A percentile compares a stretch with the other conserved stretches of the same genome.
Evolutionary conservation across 2,797 vertebrate species (phyloP).

Genomic region (Hypotaenidia okinawae): DNA sequence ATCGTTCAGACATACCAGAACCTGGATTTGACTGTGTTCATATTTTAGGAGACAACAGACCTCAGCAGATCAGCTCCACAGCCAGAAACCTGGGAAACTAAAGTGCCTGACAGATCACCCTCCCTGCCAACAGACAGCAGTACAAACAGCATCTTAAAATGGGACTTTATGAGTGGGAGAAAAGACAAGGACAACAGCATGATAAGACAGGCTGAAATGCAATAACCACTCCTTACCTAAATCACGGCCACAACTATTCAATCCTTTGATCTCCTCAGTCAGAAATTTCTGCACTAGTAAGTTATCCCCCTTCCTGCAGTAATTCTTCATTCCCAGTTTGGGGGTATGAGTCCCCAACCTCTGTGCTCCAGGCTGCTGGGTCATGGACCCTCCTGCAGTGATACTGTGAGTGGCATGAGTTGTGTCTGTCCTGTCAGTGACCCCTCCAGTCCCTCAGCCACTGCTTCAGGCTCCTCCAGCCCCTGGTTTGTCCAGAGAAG

Average conservation of each 20-base stretch:
- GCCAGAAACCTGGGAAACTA: not conserved
- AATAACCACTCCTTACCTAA: not conserved
- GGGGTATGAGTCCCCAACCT: not conserved
- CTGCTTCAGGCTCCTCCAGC: not conserved
- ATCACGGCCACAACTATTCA: not conserved
- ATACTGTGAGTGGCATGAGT: accelerated
- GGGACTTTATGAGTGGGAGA: not conserved
- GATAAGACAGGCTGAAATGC: not conserved
- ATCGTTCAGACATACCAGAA: not conserved
- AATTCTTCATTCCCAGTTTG: not conserved
- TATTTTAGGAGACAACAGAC: not conserved
- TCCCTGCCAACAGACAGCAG: not conserved
- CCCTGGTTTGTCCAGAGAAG: not conserved
- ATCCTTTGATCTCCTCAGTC: not conserved
- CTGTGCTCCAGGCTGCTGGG: not conserved
- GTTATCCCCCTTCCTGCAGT: not conserved
- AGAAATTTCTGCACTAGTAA: not conserved
- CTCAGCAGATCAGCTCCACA: not conserved
- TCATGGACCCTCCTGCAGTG: accelerated
- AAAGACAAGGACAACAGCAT: not conserved
- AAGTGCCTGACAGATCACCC: not conserved
- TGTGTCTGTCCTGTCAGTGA: not conserved
- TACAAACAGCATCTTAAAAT: not conserved
- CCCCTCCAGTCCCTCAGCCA: not conserved
- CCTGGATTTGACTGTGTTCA: not conserved